phyloP scores from a whole-genome alignment of 2,113 vertebrate genomes.

The Arenaria interpres region DNA sequence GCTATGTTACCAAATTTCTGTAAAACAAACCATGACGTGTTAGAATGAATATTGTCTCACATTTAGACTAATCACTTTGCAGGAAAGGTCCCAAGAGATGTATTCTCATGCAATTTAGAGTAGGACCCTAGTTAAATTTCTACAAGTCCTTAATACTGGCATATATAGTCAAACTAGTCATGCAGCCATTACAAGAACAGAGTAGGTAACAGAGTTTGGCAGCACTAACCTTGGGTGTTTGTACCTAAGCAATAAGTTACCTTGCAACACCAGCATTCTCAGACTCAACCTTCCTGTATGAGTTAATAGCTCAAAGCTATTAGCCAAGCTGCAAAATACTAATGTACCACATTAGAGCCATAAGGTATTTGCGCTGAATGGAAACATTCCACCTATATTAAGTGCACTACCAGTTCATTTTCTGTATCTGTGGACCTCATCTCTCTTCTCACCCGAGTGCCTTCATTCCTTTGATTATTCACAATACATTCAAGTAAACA shows the following conservation, averaged over 20 bases:
- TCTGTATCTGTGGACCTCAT: constrained; percentile 9
- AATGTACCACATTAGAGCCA: background rate
- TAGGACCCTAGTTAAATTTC: background rate
- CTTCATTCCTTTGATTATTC: constrained; percentile 29
- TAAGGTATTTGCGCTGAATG: background rate
- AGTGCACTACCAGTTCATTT: constrained; percentile 24
- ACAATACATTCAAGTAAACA: constrained; percentile 55
- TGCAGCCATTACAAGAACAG: background rate
- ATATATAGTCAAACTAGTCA: background rate
- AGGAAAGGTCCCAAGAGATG: background rate
- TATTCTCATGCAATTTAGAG: background rate
- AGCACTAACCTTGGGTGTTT: background rate
- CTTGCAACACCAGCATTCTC: background rate
- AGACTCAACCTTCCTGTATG: background rate
- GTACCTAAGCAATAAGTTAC: constrained; percentile 22
- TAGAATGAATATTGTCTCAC: background rate
- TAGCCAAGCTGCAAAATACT: background rate
- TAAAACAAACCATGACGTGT: constrained; percentile 36
- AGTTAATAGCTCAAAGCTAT: background rate
- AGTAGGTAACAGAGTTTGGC: constrained; percentile 2
- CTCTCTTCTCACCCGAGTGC: constrained; percentile 18
- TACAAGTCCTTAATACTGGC: constrained; percentile 54
- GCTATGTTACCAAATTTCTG: constrained; percentile 25
- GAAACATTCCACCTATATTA: background rate
- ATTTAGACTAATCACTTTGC: constrained; percentile 50